phyloP scores from a whole-genome alignment of 2,888 invertebrate species.

The Mactromeris polynyma region DNA sequence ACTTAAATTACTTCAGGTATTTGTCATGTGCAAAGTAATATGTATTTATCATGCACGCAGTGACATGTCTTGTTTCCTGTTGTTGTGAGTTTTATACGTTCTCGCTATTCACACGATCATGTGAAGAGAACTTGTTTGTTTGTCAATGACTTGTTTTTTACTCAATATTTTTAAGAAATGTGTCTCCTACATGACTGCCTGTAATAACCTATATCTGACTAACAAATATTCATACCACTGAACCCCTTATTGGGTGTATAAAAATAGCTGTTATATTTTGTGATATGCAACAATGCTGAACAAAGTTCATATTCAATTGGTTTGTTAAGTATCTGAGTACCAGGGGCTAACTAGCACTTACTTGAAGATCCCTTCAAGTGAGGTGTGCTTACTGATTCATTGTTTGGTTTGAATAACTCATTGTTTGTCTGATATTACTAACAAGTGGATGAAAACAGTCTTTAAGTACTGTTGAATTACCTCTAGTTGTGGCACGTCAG shows the following conservation, averaged over 20 bases:
- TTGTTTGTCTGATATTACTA: neutral
- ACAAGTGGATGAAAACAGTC: neutral
- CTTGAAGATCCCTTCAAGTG: neutral
- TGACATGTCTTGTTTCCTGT: no score
- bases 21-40: no score
- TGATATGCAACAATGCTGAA: neutral
- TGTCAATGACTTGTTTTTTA: neutral
- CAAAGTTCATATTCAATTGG: constrained; percentile 8
- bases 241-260: neutral
- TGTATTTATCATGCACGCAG: no score
- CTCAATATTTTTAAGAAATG: neutral
- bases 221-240: neutral
- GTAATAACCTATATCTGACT: neutral
- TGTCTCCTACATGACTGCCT: neutral
- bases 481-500: neutral
- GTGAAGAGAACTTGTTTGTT: neutral
- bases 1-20: no score
- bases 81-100: no score
- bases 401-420: constrained; percentile 2
- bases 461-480: neutral
- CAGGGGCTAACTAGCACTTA: neutral
- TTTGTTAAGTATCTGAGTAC: neutral
- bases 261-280: neutral
- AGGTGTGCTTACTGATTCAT: neutral
- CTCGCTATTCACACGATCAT: no score